These are phyloP conservation scores for Columba janthina DNA, from an alignment of 2,113 vertebrate genomes.

Conservation along the genomic window DNA sequence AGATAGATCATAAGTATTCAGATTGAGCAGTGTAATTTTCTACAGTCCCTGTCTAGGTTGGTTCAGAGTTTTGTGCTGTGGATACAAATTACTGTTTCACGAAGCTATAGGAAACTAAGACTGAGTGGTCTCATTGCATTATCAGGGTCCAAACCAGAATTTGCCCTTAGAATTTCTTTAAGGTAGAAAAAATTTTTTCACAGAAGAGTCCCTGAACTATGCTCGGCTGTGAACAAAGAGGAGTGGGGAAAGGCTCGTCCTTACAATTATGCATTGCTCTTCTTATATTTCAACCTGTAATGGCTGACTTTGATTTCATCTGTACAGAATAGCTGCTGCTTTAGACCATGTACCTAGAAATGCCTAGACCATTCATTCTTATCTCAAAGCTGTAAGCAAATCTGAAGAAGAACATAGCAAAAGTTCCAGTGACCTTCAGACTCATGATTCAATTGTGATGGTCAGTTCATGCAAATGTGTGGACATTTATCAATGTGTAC, in stretches of 20 bases:
- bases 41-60: background rate
- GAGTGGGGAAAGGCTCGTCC: background rate
- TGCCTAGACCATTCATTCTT: background rate
- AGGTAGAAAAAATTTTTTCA: background rate
- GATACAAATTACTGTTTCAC: background rate
- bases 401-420: background rate
- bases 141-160: background rate
- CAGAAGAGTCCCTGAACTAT: background rate
- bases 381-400: background rate
- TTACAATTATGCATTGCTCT: background rate
- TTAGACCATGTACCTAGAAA: background rate
- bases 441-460: background rate
- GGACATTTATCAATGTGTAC: background rate
- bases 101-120: background rate
- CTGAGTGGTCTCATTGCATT: background rate
- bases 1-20: background rate
- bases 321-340: background rate
- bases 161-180: background rate
- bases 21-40: background rate
- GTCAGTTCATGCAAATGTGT: background rate
- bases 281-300: background rate
- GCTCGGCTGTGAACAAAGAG: background rate
- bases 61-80: background rate
- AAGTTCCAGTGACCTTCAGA: background rate
- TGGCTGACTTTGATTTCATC: background rate